phyloP scores from a whole-genome alignment of 2,888 invertebrate genomes.

The Plebejus melissa region DNA sequence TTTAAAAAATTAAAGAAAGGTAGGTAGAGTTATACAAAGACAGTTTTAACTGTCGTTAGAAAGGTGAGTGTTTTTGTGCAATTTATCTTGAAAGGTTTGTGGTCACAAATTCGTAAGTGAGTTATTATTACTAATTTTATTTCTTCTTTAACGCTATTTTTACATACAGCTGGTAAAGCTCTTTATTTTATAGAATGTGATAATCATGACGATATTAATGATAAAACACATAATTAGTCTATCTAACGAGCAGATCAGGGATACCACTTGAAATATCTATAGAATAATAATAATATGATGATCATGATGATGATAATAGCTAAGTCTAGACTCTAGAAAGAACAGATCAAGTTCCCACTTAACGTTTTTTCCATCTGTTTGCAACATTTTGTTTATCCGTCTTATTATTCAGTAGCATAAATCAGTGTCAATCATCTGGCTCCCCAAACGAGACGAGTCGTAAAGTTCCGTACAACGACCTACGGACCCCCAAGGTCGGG shows the following conservation, averaged over 20 bases:
- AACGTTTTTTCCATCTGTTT: background rate
- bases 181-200: too few species aligned
- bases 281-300: background rate
- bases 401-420: slow-evolving; percentile 14
- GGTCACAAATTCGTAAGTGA: background rate
- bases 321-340: too few species aligned
- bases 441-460: slow-evolving; percentile 50
- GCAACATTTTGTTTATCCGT: background rate
- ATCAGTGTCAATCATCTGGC: slow-evolving; percentile 38
- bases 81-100: background rate
- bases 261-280: too few species aligned
- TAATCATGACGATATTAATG: too few species aligned
- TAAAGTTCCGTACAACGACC: slow-evolving; percentile 72
- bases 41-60: background rate
- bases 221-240: too few species aligned
- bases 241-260: too few species aligned
- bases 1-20: background rate
- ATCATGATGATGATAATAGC: background rate
- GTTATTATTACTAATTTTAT: background rate
- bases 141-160: background rate
- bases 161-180: too few species aligned
- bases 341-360: background rate
- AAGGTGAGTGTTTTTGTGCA: background rate
- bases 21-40: background rate
- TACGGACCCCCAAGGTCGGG: slow-evolving; percentile 75